phyloP scores from a whole-genome alignment of 2,113 vertebrate genomes.

The Ceuthmochares aereus region DNA sequence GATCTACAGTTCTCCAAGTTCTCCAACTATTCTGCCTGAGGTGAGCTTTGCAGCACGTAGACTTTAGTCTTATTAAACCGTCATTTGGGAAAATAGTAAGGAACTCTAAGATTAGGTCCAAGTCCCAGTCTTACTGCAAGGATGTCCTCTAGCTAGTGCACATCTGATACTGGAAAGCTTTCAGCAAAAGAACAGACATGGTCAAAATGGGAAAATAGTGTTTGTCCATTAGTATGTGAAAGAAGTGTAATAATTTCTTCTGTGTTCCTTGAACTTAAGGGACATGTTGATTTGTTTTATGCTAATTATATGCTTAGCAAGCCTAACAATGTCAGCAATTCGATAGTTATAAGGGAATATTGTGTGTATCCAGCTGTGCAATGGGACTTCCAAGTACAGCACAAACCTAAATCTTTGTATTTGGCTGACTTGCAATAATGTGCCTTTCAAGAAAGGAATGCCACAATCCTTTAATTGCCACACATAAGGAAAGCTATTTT shows the following conservation, averaged over 20 bases:
- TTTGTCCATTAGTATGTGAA: background rate
- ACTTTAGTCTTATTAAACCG: background rate
- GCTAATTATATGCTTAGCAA: background rate
- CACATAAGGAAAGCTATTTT: background rate
- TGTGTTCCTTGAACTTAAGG: background rate
- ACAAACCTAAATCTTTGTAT: background rate
- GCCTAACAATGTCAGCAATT: background rate
- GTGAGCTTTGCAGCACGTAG: constrained; percentile 14
- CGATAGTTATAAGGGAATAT: background rate
- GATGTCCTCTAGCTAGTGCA: background rate
- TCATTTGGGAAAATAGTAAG: background rate
- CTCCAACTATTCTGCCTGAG: background rate
- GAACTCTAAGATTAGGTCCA: background rate
- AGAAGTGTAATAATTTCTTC: background rate
- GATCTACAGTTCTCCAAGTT: background rate
- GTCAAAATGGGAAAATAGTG: background rate
- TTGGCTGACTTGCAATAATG: background rate
- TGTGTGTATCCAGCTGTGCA: background rate
- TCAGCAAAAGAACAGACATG: background rate
- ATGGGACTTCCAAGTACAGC: background rate
- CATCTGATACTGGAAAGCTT: background rate
- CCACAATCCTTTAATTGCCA: constrained; percentile 27
- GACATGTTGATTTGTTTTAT: background rate
- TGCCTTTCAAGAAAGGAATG: background rate
- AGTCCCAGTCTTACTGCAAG: background rate